phyloP scores from a whole-genome alignment of 2,797 vertebrate species.

The Anabas testudineus region DNA sequence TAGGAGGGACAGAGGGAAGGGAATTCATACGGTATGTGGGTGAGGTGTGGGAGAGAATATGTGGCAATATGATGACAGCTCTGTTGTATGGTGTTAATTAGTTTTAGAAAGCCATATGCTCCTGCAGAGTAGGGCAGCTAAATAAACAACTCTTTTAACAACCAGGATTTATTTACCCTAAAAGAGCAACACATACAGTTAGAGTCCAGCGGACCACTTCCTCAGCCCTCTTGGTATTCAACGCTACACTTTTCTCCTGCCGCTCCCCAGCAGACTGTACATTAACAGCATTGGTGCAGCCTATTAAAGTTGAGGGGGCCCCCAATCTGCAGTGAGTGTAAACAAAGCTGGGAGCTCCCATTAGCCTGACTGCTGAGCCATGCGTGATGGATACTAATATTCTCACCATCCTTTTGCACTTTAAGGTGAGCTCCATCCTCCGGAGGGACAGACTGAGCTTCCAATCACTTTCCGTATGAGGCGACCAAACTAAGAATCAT shows the following conservation, averaged over 20 bases:
- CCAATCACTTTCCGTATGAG: slow-evolving; percentile 37
- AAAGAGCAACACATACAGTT: slow-evolving; percentile 20
- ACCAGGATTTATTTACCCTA: slow-evolving; percentile 33
- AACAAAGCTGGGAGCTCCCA: slow-evolving; percentile 68
- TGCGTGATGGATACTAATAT: slow-evolving; percentile 65
- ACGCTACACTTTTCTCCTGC: neutral
- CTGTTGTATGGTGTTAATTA: slow-evolving; percentile 71
- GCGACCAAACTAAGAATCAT: slow-evolving; percentile 44
- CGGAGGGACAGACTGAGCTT: slow-evolving; percentile 1
- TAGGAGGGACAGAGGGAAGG: neutral
- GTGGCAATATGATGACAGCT: slow-evolving; percentile 52
- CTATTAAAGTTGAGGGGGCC: slow-evolving; percentile 68
- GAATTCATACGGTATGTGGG: slow-evolving; percentile 23
- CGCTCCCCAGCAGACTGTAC: slow-evolving; percentile 29
- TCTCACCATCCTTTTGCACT: slow-evolving; percentile 36
- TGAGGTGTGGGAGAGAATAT: slow-evolving; percentile 28
- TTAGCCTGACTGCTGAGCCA: slow-evolving; percentile 62
- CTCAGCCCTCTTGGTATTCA: neutral
- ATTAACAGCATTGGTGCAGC: slow-evolving; percentile 36
- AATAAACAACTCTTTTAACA: slow-evolving; percentile 33
- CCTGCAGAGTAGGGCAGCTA: slow-evolving; percentile 19
- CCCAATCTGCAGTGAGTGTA: slow-evolving; percentile 60
- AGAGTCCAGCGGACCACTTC: neutral
- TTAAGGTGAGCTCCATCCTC: slow-evolving; percentile 22
- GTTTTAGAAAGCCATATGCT: slow-evolving; percentile 68